phyloP scores from a whole-genome alignment of 1,140 invertebrate genomes.

The Argopecten irradians region DNA sequence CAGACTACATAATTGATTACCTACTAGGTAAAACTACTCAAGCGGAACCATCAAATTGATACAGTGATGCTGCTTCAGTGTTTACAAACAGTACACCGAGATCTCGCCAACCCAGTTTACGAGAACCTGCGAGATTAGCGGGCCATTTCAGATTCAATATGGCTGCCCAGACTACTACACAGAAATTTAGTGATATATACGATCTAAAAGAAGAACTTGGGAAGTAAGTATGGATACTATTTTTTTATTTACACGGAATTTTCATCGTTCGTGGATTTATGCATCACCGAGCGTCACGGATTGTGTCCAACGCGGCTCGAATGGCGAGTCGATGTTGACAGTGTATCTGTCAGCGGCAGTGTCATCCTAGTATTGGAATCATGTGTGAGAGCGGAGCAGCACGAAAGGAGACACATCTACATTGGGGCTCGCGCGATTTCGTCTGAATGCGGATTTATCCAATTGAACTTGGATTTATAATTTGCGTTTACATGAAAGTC shows the following conservation, averaged over 20 bases:
- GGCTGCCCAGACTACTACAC: slow-evolving; percentile 75
- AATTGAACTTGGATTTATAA: background rate
- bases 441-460: background rate
- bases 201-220: slow-evolving; percentile 99
- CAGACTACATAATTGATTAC: no score
- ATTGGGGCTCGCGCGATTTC: background rate
- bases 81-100: slow-evolving; percentile 6
- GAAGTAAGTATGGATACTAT: slow-evolving; percentile 89
- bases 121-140: slow-evolving; percentile 65
- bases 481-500: background rate
- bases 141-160: slow-evolving; percentile 76
- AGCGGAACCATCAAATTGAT: slow-evolving; percentile 3
- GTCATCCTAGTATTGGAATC: slow-evolving; percentile 4
- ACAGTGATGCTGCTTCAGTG: slow-evolving; percentile 6
- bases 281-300: background rate
- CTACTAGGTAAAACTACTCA: background rate
- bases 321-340: background rate
- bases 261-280: background rate
- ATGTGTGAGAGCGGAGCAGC: background rate
- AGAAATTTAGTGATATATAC: slow-evolving; percentile 98
- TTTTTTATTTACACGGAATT: background rate
- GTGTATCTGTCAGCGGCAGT: background rate
- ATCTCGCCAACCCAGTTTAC: slow-evolving; percentile 33
- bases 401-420: background rate
- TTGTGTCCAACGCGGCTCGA: background rate